Base-by-base conservation (phyloP, 2,113 vertebrate genomes). In the Nymphicus hollandicus region DNA sequence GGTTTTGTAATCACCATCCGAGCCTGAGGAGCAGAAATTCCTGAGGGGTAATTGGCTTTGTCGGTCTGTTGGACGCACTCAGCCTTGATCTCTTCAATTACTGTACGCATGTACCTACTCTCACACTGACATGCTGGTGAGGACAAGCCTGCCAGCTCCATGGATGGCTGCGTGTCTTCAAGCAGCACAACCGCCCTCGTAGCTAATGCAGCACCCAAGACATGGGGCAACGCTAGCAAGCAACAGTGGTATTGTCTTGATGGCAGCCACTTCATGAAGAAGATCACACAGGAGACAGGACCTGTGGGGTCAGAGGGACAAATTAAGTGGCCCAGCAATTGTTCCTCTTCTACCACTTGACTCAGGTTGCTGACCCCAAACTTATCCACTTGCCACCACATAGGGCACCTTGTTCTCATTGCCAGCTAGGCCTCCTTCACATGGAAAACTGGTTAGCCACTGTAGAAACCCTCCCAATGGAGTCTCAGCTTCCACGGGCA, bases 81-180 rank as follows among this genome's bases (percentile, higher is more conserved):
- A 90, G 96, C 96, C 97, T 97, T 97, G 96, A 97, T 97, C 97
- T 97, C 96, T 96, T 95, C 97, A 97, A 97, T 97, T 97, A 96
- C 87, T 93, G 89, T 72, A 83, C 2, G 31, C 94, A 95, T 70
- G 68, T 96, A 91, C 64, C 94, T 95, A 35, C 87, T 93, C 83
- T 96, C 91, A 89, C 35, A 33, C 77, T 86, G 93, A 52, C 94
- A 89, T 7, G 15, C 63, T 1, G 2, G 60, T 39, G 71, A 93
- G 93, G 94, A 92, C 92, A 95, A 84, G 69, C 86, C 88, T 72
- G 84, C 33, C 0, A 1, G 86, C 85, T 95, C 91, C 31, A 63
- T 87, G 94, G 87, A 95, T 92, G 96, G 93, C 15, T 93, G 87
- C 22, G 0, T 58, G 89, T 91, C 92, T 95, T 93, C 91, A 93